phyloP scores from a whole-genome alignment of 2,888 invertebrate genomes.

The Buathra laborator region DNA sequence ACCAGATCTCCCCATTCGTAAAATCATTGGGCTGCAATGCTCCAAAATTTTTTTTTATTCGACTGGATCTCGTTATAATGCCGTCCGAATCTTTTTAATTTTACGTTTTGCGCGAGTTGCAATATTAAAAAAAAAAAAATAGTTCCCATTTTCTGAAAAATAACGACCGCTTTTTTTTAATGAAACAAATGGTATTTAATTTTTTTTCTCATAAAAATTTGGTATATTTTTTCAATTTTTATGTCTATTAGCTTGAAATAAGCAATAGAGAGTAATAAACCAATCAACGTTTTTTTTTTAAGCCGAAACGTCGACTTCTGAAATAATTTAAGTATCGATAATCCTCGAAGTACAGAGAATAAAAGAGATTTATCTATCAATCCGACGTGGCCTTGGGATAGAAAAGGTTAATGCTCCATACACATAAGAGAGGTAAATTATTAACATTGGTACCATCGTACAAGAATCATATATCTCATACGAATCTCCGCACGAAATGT shows the following conservation, averaged over 20 bases:
- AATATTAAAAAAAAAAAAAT: too few species aligned
- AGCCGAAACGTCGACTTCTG: background rate
- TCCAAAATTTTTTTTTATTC: background rate
- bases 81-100: too few species aligned
- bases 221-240: background rate
- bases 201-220: background rate
- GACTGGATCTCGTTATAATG: too few species aligned
- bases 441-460: background rate
- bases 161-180: too few species aligned
- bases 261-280: background rate
- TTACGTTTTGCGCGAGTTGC: too few species aligned
- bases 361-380: conserved; percentile 6
- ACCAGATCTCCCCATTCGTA: conserved; percentile 24
- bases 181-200: background rate
- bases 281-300: background rate
- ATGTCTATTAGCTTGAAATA: too few species aligned
- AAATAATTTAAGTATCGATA: background rate
- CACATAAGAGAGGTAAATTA: conserved; percentile 11
- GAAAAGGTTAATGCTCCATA: conserved; percentile 19
- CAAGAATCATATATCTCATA: background rate
- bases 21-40: conserved; percentile 12
- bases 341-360: background rate
- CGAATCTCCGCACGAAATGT: conserved; percentile 22
- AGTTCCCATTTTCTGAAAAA: background rate
- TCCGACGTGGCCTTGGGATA: background rate